Evolutionary conservation across 2,797 vertebrate genomes (phyloP), one percentile per base, ranked within the genome.

Genomic region (Cichlasoma orientale): DNA sequence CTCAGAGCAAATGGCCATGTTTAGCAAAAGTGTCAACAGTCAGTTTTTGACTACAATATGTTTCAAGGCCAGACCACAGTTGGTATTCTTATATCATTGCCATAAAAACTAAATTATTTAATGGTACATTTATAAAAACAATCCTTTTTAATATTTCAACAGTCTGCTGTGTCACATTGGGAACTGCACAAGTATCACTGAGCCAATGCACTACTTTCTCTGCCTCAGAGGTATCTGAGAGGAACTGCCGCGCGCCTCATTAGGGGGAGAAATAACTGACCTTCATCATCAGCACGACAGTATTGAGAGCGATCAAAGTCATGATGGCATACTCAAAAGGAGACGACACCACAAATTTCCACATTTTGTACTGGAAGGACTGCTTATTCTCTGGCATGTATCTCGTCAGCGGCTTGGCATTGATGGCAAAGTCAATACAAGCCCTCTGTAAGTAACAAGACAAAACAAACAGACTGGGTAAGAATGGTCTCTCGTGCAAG

Each of bases 241-340:
- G 25, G 44, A 77, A 47, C 1, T 69, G 47, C 19, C 2, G 4
- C 57, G 78, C 53, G 69, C 29, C 18, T 85, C 59, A 33, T 85
- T 75, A 74, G 68, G 41, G 57, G 16, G 27, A 82, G 31, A n/a
- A 75, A 75, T 31, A 33, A 87, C 92, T 90, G 90, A 99, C 98
- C 98, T 99, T 99, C 98, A 99, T 99, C 98, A 99, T 99, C 72
- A 99, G 96, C 77, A 99, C 98, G 10, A 98, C 95, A 0, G 98
- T 99, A 90, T 99, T 99, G 93, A 99, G 96, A 3, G 98, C 98
- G 1, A 99, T 99, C 95, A 99, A 96, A 83, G 97, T 97, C 97
- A 99, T 98, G 90, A 99, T 99, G 92, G 97, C 97, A 82, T 99
- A 99, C 85, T 99, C 98, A 4, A 99, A 99, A 7, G 98, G 97